Evolutionary conservation across 2,797 vertebrate genomes (phyloP).

Genomic region (Liasis olivaceus): DNA sequence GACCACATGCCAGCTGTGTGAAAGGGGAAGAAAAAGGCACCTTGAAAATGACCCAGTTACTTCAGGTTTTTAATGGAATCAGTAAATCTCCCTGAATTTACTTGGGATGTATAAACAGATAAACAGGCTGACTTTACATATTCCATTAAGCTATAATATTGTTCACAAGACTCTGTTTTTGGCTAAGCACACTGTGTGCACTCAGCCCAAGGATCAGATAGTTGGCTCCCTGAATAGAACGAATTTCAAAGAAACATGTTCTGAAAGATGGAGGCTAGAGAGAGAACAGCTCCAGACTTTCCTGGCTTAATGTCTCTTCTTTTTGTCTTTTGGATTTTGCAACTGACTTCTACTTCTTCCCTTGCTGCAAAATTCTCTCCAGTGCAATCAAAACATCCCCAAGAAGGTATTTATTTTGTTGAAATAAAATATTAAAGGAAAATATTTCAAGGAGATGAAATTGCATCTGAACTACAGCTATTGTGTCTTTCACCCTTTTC

Average conservation of each 20-base stretch:
- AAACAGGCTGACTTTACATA: background rate
- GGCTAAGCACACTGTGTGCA: background rate
- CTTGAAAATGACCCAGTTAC: background rate
- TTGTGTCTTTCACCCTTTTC: background rate
- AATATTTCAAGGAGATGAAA: background rate
- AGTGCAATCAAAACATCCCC: background rate
- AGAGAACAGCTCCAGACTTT: background rate
- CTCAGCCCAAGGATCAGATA: background rate
- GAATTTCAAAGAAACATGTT: background rate
- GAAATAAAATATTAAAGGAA: background rate
- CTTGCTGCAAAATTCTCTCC: background rate
- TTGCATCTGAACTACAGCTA: background rate
- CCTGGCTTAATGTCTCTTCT: background rate
- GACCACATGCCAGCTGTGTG: slow-evolving; percentile 88
- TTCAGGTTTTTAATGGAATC: background rate
- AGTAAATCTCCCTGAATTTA: background rate
- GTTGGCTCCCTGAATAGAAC: background rate
- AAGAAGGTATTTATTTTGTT: background rate
- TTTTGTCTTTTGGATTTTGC: background rate
- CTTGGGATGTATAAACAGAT: background rate
- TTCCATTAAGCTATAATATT: background rate
- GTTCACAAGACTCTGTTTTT: background rate
- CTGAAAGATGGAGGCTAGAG: background rate
- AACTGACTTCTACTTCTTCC: background rate
- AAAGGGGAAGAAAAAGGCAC: background rate